These are phyloP conservation scores for Grus americana DNA, from an alignment of 2,113 vertebrate genomes.

Conservation along the genomic window DNA sequence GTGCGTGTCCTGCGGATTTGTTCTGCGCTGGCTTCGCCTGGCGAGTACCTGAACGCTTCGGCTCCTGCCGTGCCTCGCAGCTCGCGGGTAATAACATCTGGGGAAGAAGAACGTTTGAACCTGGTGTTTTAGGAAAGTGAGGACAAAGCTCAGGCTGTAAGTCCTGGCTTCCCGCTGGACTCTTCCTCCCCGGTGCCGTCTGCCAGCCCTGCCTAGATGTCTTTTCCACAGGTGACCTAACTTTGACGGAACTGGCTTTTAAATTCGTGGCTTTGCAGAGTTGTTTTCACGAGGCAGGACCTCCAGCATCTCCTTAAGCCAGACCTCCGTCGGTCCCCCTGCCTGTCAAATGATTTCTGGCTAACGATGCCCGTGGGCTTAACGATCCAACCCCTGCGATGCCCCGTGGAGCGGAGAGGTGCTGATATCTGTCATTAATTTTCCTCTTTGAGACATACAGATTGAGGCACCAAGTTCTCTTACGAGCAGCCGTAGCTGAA, in stretches of 20 bases:
- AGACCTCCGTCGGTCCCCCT: not conserved
- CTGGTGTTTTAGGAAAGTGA: not conserved
- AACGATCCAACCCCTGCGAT: too few relatives aligned
- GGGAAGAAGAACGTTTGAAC: not conserved
- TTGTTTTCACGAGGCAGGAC: not conserved
- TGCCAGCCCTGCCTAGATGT: not conserved
- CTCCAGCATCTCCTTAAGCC: not conserved
- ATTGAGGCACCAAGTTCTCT: not conserved
- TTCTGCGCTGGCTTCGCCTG: not conserved
- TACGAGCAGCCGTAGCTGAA: not conserved
- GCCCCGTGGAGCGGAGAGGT: fast-evolving
- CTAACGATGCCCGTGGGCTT: not conserved
- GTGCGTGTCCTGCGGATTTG: not conserved
- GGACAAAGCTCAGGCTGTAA: not conserved
- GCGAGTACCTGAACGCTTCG: not conserved
- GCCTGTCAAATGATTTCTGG: not conserved
- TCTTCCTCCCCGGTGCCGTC: not conserved
- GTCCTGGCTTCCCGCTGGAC: fast-evolving
- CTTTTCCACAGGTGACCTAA: not conserved
- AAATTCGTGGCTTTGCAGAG: not conserved
- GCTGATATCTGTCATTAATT: not conserved
- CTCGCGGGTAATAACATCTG: not conserved
- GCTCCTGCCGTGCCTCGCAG: not conserved
- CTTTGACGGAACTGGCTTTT: not conserved
- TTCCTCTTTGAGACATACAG: not conserved